Evolutionary conservation across 2,888 invertebrate genomes (phyloP), one percentile per base, ranked within the genome.

Genomic region (Ommatoiulus sabulosus): DNA sequence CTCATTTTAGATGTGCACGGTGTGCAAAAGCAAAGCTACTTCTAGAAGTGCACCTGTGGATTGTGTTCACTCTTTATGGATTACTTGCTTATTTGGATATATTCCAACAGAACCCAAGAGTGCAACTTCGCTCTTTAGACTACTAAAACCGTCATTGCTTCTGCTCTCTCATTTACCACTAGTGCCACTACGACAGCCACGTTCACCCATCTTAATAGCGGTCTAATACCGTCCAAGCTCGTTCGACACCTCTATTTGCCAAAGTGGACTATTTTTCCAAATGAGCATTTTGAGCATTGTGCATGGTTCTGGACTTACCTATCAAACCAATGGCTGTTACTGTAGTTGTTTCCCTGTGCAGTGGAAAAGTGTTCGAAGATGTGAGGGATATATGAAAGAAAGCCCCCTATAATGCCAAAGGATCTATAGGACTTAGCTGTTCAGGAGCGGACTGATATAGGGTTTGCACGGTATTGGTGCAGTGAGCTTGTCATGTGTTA

Each of bases 351-450:
- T 8, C 72, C 72, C 72, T 10, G 24, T 72, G 72, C 72, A 72
- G 10, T 72, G 72, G 72, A 72, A 72, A 72, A 72, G 72, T 72
- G 72, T 24, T 3, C 24, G 72, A 72, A 72, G 72, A 72, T 72
- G 72, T 72, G 72, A 72, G 72, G 72, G 72, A 72, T n/a, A 72
- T 72, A 10, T 72, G 72, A 72, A 72, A 72, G 72, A 72, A 24
- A 8, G 24, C 72, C 72, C 63, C 63, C 63, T 20, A 20, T 20
- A 63, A 63, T 63, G 8, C 63, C 63, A 63, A 20, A 63, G 63
- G 72, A 72, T 72, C 72, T 72, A 72, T 72, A 72, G 72, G 72
- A 72, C 72, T 72, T 72, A 72, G 72, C 72, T 72, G 72, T 72
- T 72, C 72, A 72, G 72, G 24, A 72, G 72, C 72, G 24, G 72